Evolutionary conservation across 2,113 vertebrate genomes (phyloP).

Genomic region (Meleagris gallopavo): DNA sequence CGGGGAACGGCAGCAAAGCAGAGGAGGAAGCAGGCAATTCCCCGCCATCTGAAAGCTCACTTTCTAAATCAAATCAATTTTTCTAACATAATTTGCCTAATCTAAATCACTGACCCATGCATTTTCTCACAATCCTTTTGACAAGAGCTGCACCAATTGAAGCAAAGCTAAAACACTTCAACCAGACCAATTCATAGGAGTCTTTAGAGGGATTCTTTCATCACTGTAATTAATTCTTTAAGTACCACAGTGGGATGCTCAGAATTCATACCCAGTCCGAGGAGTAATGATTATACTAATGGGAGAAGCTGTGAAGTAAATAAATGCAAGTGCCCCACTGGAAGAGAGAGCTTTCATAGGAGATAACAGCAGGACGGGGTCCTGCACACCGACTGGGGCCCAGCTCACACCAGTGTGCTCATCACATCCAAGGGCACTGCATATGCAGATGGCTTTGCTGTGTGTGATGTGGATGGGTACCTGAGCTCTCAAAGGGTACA

Average conservation of each 20-base stretch:
- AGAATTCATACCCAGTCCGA: slow-evolving; percentile 65
- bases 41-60: slow-evolving; percentile 32
- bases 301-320: slow-evolving; percentile 70
- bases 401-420: not conserved
- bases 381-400: not conserved
- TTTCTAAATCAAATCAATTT: slow-evolving; percentile 67
- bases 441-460: fast-evolving
- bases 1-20: not conserved
- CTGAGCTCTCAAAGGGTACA: not conserved
- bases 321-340: slow-evolving; percentile 60
- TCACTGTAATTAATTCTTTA: slow-evolving; percentile 71
- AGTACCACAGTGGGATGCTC: slow-evolving; percentile 67
- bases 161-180: slow-evolving; percentile 64
- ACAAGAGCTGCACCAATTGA: slow-evolving; percentile 64
- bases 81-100: slow-evolving; percentile 62
- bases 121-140: slow-evolving; percentile 59
- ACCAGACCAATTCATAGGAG: slow-evolving; percentile 53
- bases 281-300: slow-evolving; percentile 73
- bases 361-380: not conserved
- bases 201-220: slow-evolving; percentile 71
- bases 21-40: slow-evolving; percentile 44
- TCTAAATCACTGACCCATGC: slow-evolving; percentile 55
- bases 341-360: not conserved
- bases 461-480: not conserved
- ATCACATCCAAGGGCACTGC: not conserved